Evolutionary conservation across 2,113 vertebrate species (phyloP).

Genomic region (Corythornis cristatus): DNA sequence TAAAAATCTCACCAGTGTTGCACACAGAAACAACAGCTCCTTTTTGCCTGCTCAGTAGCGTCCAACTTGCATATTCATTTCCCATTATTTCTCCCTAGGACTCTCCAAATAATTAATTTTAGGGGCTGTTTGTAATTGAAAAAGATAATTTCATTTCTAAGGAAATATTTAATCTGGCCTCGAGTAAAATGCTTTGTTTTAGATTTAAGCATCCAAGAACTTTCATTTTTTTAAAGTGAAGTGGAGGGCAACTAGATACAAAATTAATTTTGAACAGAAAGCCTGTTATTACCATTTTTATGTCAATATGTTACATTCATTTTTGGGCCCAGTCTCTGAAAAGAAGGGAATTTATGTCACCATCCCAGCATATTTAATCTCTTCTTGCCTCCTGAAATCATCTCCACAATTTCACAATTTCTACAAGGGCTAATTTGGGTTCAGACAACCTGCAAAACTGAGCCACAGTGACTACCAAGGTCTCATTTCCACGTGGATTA

Average conservation of each 20-base stretch:
- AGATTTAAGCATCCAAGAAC: neutral
- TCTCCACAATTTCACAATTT: neutral
- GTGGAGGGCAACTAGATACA: neutral
- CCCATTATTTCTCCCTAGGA: constrained; percentile 14
- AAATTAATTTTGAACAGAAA: neutral
- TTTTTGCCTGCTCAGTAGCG: neutral
- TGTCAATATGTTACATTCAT: neutral
- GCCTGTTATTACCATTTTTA: neutral
- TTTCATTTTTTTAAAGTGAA: neutral
- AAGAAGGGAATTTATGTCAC: neutral
- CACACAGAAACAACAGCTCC: neutral
- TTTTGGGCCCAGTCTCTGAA: neutral
- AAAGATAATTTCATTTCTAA: constrained; percentile 9
- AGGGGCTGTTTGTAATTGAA: neutral
- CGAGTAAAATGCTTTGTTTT: neutral
- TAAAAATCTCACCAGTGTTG: neutral
- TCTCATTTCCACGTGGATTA: neutral
- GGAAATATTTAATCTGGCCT: neutral
- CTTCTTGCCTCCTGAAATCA: neutral
- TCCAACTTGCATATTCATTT: neutral
- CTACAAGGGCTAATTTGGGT: neutral
- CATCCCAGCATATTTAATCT: neutral
- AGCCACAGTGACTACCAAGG: neutral
- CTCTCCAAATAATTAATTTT: constrained; percentile 17
- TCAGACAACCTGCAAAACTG: neutral